Percentiles rank a stretch among this genome's conserved stretches.
These are phyloP conservation scores for Oscheius sp. DNA, from an alignment of 2,888 invertebrate genomes.

Conservation along the genomic window DNA sequence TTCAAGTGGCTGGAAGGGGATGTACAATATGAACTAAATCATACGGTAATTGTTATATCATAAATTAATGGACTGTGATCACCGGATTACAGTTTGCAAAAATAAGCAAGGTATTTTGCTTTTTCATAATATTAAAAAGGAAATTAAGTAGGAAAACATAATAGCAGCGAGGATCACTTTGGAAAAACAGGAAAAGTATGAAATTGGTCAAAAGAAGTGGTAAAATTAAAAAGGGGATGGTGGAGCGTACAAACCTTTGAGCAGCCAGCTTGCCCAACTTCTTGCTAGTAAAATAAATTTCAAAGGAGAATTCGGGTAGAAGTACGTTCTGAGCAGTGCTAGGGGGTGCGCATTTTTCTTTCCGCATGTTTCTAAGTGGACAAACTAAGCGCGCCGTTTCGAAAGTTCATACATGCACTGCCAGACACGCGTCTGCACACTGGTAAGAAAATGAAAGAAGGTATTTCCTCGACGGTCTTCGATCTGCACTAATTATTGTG, in stretches of 20 bases:
- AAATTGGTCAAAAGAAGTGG: no score
- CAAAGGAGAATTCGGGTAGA: slow-evolving; percentile 5
- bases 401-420: slow-evolving; percentile 37
- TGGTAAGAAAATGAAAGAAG: neutral
- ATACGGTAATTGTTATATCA: no score
- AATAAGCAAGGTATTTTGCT: neutral
- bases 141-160: neutral
- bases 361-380: slow-evolving; percentile 37
- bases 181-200: no score
- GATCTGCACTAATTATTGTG: neutral
- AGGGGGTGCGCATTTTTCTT: slow-evolving; percentile 31
- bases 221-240: no score
- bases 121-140: neutral
- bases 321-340: slow-evolving; percentile 25
- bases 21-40: no score
- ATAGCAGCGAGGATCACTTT: no score
- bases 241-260: neutral
- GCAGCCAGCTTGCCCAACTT: neutral
- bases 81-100: no score
- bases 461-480: slow-evolving; percentile 23
- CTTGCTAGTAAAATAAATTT: neutral
- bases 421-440: slow-evolving; percentile 33
- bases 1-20: neutral
- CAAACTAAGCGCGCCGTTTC: slow-evolving; percentile 32
- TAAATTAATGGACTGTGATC: no score